Evolutionary conservation across 2,888 invertebrate species (phyloP).

Genomic region (Platycheirus rosarum): DNA sequence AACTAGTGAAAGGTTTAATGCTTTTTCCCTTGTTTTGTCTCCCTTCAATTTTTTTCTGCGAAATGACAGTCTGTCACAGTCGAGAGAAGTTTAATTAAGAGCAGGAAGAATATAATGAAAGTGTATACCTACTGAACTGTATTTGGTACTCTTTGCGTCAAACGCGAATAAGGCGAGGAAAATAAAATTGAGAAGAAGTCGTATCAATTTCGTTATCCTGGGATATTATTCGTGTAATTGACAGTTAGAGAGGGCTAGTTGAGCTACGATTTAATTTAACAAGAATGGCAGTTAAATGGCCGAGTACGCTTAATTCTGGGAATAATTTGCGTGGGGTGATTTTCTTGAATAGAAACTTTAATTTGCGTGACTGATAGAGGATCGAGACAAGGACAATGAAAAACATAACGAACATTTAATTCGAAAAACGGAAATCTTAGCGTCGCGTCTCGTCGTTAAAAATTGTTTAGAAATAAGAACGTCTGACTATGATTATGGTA

Average conservation of each 20-base stretch:
- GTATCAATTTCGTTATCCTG: conserved; percentile 68
- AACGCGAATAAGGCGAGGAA: not conserved
- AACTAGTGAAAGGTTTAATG: conserved; percentile 33
- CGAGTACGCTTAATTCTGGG: conserved; percentile 5
- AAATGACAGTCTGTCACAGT: conserved; percentile 64
- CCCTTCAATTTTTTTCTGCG: conserved; percentile 15
- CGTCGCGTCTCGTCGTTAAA: too few species aligned
- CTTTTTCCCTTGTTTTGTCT: conserved; percentile 15
- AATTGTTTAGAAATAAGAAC: too few species aligned
- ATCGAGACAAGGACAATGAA: too few species aligned
- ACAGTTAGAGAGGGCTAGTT: conserved; percentile 27
- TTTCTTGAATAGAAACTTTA: conserved; percentile 21
- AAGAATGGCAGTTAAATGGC: conserved; percentile 42
- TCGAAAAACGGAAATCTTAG: too few species aligned
- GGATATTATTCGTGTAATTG: conserved; percentile 60
- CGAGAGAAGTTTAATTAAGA: conserved; percentile 69
- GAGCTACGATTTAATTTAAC: conserved; percentile 58
- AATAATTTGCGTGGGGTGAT: not conserved
- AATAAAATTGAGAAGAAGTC: conserved; percentile 15
- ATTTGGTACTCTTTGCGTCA: conserved; percentile 30
- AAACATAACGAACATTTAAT: too few species aligned
- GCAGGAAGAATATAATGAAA: conserved; percentile 37
- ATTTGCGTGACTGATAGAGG: conserved; percentile 4
- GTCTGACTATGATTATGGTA: too few species aligned
- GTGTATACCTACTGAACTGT: conserved; percentile 25